Conservation (phyloP, 2,113 vertebrate genomes). For the Meleagris gallopavo region DNA sequence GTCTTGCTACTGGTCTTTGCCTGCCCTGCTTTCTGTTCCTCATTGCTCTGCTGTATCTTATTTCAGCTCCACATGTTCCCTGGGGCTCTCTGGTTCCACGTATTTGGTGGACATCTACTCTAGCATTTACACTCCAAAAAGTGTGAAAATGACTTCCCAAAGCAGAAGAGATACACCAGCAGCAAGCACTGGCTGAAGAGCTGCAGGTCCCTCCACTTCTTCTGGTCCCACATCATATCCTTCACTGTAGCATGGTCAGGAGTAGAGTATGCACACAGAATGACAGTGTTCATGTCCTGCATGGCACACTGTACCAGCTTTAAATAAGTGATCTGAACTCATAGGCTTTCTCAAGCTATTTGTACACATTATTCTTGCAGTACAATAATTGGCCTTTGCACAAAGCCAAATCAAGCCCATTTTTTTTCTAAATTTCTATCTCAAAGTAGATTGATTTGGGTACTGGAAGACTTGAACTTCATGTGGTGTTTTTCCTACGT, state of each 20-base stretch:
- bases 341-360: background rate
- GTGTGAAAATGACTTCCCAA: background rate
- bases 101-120: background rate
- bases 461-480: background rate
- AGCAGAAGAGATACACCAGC: background rate
- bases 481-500: background rate
- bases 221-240: too few relatives aligned
- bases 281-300: background rate
- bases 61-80: background rate
- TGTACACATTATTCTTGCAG: background rate
- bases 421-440: background rate
- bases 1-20: background rate
- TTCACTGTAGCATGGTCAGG: background rate
- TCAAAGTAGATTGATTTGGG: background rate
- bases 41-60: background rate
- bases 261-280: background rate
- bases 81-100: rapidly evolving
- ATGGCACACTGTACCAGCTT: rapidly evolving
- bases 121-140: background rate
- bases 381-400: background rate
- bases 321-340: background rate
- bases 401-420: background rate
- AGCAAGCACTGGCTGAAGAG: rapidly evolving
- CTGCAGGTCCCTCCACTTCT: background rate
- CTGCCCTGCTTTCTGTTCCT: background rate